Base-by-base conservation (phyloP, 92 coral and sea anemone species). In the Umimayanthus chanpuru region DNA sequence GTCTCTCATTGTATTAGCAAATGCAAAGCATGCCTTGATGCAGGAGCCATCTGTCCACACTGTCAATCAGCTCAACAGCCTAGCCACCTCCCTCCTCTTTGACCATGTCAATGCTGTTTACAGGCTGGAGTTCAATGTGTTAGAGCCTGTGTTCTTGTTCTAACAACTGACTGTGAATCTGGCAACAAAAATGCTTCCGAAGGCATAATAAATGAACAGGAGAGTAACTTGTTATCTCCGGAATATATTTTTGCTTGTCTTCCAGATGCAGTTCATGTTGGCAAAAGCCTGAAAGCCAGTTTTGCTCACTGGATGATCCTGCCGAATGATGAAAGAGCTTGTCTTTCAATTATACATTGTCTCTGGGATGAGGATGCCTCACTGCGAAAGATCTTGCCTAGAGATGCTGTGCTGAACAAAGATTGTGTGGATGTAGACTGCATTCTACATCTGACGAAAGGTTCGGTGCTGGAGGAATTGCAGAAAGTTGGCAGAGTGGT, bases 281-380 rank as follows among this genome's bases (percentile, higher is more conserved):
- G 90, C 23, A 90, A 90, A 79, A 90, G 73, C 11, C 72, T 90
- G 1, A 90, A 90, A 64, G 68, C 77, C 49, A 86, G 77, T 56
- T 86, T 90, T 61, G 89, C 92, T 28, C 86, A 90, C 18, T 90
- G 92, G 92, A 84, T 90, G 92, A 32, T 86, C n/a, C 74, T 90
- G 18, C 40, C 85, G 68, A 49, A 79, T 32, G 87, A 73, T 32
- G 92, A 90, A 72, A 86, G 92, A 73, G 92, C 92, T 5, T 90
- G 92, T 49, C 58, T 90, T 7, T 90, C 92, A 26, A 85, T 90
- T 36, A 53, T 85, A 11, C 85, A 89, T n/a, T 53, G 77, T 53
- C 56, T 89, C 40, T 79, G 91, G 36, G 79, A 90, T 49, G 71
- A 65, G 16, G 92, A 90, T 67, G 41, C 81, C 1, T 14, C 43